phyloP scores from a whole-genome alignment of 2,888 invertebrate species.

The Tetropium fuscum region DNA sequence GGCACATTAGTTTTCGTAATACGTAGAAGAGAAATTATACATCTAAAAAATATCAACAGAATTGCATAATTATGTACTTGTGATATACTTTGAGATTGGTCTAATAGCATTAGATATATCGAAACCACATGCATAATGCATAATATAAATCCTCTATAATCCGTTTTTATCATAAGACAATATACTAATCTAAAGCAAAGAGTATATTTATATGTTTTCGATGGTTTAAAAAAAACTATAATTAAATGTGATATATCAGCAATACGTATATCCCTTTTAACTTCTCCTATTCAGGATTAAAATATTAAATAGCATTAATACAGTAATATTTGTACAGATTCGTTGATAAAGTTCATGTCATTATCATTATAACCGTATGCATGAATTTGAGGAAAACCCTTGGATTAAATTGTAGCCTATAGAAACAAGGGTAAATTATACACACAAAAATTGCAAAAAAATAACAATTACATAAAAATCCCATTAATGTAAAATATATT shows the following conservation, averaged over 20 bases:
- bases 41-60: conserved; percentile 1
- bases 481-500: no score
- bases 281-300: background rate
- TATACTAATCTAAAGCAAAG: background rate
- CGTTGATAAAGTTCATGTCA: no score
- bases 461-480: no score
- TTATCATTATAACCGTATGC: no score
- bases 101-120: background rate
- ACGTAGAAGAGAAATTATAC: background rate
- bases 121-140: background rate
- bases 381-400: no score
- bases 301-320: background rate
- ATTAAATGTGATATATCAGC: background rate
- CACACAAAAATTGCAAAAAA: no score
- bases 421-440: no score
- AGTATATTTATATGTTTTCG: no score
- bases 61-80: background rate
- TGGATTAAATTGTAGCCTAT: background rate
- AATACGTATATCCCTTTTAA: background rate
- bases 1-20: background rate
- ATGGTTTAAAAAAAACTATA: no score
- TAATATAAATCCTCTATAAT: background rate
- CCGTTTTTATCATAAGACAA: background rate
- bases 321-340: no score
- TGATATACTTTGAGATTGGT: background rate